phyloP scores from a whole-genome alignment of 2,888 invertebrate genomes.

The Acleris holmiana region DNA sequence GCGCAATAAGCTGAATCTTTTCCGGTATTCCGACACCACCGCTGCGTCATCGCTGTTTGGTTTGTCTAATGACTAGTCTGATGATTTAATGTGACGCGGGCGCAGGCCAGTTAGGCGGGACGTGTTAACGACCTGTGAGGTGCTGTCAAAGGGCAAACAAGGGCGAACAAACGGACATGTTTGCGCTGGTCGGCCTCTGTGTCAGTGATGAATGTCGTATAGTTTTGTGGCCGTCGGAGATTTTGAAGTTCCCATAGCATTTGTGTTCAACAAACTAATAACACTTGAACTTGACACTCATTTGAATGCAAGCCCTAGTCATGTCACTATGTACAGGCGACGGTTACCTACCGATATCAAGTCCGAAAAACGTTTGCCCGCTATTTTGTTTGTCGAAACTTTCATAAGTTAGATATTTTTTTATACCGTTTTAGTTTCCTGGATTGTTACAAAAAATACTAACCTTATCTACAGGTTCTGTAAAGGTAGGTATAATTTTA shows the following conservation, averaged over 20 bases:
- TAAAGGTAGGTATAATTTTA: too few relatives aligned
- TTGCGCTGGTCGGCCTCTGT: conserved; percentile 70
- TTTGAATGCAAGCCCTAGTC: neutral
- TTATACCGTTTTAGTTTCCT: too few relatives aligned
- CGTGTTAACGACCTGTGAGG: conserved; percentile 82
- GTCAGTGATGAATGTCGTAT: conserved; percentile 44
- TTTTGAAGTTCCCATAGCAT: conserved; percentile 23
- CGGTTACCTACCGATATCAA: too few relatives aligned
- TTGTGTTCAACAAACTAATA: neutral
- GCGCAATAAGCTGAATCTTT: conserved; percentile 46
- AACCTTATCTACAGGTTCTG: too few relatives aligned
- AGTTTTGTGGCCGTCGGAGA: conserved; percentile 25
- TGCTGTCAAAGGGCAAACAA: conserved; percentile 82
- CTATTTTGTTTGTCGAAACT: too few relatives aligned
- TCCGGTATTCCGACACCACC: conserved; percentile 51
- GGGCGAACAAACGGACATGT: conserved; percentile 62
- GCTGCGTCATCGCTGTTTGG: conserved; percentile 46
- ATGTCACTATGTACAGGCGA: neutral
- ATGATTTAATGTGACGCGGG: conserved; percentile 61
- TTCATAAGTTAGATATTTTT: too few relatives aligned
- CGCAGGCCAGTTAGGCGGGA: conserved; percentile 70
- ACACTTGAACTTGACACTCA: neutral
- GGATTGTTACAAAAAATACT: too few relatives aligned
- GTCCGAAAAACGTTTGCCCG: too few relatives aligned
- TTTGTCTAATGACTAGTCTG: conserved; percentile 55